A percentile compares a stretch with the other conserved stretches of the same genome.
phyloP scores from a whole-genome alignment of 2,797 vertebrate species.

The Leptodactylus fallax region DNA sequence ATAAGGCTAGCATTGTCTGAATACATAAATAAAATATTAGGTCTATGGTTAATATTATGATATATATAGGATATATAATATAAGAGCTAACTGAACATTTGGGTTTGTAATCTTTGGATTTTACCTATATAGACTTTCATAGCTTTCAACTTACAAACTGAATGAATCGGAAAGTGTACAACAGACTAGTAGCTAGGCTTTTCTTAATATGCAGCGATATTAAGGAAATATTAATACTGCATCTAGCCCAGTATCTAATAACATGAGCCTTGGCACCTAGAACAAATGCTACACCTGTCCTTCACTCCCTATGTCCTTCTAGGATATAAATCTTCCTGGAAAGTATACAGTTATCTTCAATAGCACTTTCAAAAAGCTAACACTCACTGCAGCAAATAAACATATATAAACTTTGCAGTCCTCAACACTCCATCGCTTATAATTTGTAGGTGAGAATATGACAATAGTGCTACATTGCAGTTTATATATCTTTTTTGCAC shows the following conservation, averaged over 20 bases:
- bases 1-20: too few species aligned
- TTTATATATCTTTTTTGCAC: background rate
- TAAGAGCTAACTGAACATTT: background rate
- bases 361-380: background rate
- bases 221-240: background rate
- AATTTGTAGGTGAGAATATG: background rate
- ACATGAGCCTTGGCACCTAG: background rate
- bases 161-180: background rate
- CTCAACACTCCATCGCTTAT: background rate
- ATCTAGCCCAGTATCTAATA: background rate
- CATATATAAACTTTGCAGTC: background rate
- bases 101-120: background rate
- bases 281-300: background rate
- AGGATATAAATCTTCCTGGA: background rate
- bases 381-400: background rate
- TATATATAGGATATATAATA: too few species aligned
- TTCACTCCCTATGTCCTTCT: background rate
- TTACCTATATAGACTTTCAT: background rate
- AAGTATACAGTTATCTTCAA: background rate
- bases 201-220: background rate
- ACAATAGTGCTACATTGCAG: background rate
- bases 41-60: too few species aligned
- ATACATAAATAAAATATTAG: too few species aligned
- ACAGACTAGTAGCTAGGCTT: too few species aligned
- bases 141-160: background rate